Evolutionary conservation across 2,113 vertebrate genomes (phyloP).

Genomic region (Perccottus glenii): DNA sequence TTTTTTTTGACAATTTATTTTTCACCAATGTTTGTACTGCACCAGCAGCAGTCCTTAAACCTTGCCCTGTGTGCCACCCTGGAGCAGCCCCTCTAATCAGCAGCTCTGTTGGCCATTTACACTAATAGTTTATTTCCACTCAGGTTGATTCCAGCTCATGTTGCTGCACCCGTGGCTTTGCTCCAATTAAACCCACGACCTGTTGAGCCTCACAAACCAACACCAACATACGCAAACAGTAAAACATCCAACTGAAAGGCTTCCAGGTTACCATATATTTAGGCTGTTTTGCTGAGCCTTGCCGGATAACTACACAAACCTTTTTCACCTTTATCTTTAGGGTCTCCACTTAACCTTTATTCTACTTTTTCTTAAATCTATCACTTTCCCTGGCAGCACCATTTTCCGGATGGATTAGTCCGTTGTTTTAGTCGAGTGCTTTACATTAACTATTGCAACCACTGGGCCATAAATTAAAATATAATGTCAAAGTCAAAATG

Average conservation of each 20-base stretch:
- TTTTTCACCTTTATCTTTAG: conserved; percentile 51
- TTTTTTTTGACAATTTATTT: no score
- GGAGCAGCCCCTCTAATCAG: conserved; percentile 8
- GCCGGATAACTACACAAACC: conserved; percentile 22
- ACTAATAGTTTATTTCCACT: conserved; percentile 4
- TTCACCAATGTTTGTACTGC: neutral
- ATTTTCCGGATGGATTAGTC: conserved; percentile 10
- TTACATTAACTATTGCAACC: conserved; percentile 19
- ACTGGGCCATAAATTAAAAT: conserved; percentile 46
- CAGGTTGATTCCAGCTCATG: neutral
- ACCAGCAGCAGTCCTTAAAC: neutral
- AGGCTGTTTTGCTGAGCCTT: conserved; percentile 39
- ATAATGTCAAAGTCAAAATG: conserved; percentile 46
- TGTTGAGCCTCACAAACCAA: conserved; percentile 33
- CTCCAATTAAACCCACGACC: conserved; percentile 51
- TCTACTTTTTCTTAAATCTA: conserved; percentile 37
- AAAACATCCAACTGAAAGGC: no score
- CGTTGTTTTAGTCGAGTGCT: conserved; percentile 49
- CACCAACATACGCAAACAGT: neutral
- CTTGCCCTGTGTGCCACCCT: neutral
- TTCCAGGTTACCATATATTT: conserved; percentile 12
- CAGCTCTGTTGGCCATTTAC: conserved; percentile 1
- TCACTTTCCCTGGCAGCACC: conserved; percentile 13
- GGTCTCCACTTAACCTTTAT: conserved; percentile 44
- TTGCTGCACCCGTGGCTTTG: conserved; percentile 25